Conservation (phyloP, 2,113 vertebrate genomes). For the Chionomys nivalis region DNA sequence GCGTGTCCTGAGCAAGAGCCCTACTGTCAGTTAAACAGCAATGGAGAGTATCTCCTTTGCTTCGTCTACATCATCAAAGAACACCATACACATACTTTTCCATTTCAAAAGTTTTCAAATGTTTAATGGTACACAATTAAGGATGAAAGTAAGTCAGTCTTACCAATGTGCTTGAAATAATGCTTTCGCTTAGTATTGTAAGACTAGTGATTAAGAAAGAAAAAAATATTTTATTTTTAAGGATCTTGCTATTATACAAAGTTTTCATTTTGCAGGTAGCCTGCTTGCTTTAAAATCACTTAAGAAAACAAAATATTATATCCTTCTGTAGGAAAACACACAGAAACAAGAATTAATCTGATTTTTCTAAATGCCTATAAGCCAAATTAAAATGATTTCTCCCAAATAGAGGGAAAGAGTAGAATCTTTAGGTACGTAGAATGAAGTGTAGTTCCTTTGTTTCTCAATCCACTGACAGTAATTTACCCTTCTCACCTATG, state of each 20-base stretch:
- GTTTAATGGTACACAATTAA: not conserved
- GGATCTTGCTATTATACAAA: conserved; percentile 4
- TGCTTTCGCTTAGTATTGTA: not conserved
- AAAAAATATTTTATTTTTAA: conserved; percentile 11
- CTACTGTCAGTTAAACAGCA: conserved; percentile 3
- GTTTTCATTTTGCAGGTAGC: conserved; percentile 17
- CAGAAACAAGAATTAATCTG: conserved; percentile 36
- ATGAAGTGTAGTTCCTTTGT: not conserved
- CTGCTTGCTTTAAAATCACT: not conserved
- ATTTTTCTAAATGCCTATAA: conserved; percentile 35
- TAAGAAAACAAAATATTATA: conserved; percentile 22
- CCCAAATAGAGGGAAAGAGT: conserved; percentile 12
- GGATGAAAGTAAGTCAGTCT: not conserved
- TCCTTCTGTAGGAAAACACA: conserved; percentile 30
- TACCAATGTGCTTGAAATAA: conserved; percentile 16
- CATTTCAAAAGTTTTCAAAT: not conserved
- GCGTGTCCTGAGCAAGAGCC: conserved; percentile 1
- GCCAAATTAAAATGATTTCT: conserved; percentile 3
- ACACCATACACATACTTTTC: not conserved
- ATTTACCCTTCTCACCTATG: not conserved
- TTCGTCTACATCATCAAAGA: not conserved
- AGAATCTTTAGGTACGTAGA: not conserved
- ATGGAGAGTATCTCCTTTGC: not conserved
- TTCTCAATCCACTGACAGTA: not conserved
- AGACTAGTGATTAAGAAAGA: conserved; percentile 57